Percentiles rank a stretch among this genome's conserved stretches.
These are phyloP conservation scores for Dasypolia templi DNA, from an alignment of 2,888 invertebrate genomes.

Conservation along the genomic window DNA sequence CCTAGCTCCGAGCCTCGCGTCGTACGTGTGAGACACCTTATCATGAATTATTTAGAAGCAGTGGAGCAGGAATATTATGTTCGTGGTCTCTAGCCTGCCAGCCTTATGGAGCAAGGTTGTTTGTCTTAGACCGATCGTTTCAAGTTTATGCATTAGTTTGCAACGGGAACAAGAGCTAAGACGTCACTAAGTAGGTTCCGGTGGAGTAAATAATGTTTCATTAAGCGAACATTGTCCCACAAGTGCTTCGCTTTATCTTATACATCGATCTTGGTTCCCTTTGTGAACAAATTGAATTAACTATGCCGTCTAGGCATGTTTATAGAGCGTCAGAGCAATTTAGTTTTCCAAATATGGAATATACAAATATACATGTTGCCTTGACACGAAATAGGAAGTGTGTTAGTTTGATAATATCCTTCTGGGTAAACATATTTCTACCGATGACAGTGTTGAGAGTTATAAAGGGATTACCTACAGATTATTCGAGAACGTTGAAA, in stretches of 20 bases:
- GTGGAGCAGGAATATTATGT: slow-evolving; percentile 74
- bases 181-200: slow-evolving; percentile 47
- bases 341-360: slow-evolving; percentile 39
- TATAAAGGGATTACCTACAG: not conserved
- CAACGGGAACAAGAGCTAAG: slow-evolving; percentile 39
- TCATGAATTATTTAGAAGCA: slow-evolving; percentile 77
- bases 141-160: slow-evolving; percentile 61
- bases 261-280: slow-evolving; percentile 25
- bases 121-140: slow-evolving; percentile 35
- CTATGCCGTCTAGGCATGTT: slow-evolving; percentile 12
- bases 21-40: slow-evolving; percentile 63
- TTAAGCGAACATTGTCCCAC: slow-evolving; percentile 42
- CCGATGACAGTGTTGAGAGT: not conserved
- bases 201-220: slow-evolving; percentile 57
- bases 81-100: slow-evolving; percentile 64
- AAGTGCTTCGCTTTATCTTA: slow-evolving; percentile 23
- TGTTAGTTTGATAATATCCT: slow-evolving; percentile 8
- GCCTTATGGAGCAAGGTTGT: slow-evolving; percentile 56
- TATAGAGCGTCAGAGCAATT: slow-evolving; percentile 28
- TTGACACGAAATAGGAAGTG: slow-evolving; percentile 12
- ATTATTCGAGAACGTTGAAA: not conserved
- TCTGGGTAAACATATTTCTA: slow-evolving; percentile 1
- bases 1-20: slow-evolving; percentile 65
- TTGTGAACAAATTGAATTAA: slow-evolving; percentile 30
- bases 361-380: slow-evolving; percentile 39